Evolutionary conservation across 2,888 invertebrate species (phyloP).

Genomic region (Aleiodes leptofemur): DNA sequence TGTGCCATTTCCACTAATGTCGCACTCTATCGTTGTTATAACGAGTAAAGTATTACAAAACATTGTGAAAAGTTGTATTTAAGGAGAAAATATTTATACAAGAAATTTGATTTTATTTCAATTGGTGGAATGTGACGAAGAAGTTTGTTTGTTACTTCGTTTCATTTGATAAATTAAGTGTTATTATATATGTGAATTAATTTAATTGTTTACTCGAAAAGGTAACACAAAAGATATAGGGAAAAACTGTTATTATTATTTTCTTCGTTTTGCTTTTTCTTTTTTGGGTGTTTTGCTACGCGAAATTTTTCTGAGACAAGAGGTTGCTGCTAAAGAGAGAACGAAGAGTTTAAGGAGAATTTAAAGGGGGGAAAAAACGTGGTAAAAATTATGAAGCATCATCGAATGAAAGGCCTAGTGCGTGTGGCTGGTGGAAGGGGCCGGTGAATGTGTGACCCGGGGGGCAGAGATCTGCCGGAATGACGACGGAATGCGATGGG

Average conservation of each 20-base stretch:
- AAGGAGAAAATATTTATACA: no score
- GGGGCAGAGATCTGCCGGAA: constrained; percentile 74
- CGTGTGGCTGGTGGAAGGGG: constrained; percentile 65
- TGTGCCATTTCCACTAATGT: constrained; percentile 11
- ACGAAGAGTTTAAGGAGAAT: neutral
- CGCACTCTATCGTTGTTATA: neutral
- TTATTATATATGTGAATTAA: neutral
- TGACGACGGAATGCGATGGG: constrained; percentile 75
- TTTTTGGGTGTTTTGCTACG: constrained; percentile 4
- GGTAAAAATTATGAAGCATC: constrained; percentile 69
- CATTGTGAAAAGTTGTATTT: neutral
- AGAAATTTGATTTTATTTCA: no score
- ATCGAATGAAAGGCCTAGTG: constrained; percentile 54
- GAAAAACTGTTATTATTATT: neutral
- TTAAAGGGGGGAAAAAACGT: neutral
- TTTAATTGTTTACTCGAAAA: neutral
- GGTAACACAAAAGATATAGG: neutral
- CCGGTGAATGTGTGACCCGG: constrained; percentile 74
- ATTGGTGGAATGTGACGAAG: constrained; percentile 1
- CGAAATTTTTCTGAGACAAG: no score
- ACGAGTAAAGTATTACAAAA: neutral
- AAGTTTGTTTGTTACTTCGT: neutral
- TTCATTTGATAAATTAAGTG: neutral
- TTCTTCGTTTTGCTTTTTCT: neutral
- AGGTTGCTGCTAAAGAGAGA: no score